phyloP scores from a whole-genome alignment of 1,140 invertebrate genomes.

The Anoplolepis gracilipes region DNA sequence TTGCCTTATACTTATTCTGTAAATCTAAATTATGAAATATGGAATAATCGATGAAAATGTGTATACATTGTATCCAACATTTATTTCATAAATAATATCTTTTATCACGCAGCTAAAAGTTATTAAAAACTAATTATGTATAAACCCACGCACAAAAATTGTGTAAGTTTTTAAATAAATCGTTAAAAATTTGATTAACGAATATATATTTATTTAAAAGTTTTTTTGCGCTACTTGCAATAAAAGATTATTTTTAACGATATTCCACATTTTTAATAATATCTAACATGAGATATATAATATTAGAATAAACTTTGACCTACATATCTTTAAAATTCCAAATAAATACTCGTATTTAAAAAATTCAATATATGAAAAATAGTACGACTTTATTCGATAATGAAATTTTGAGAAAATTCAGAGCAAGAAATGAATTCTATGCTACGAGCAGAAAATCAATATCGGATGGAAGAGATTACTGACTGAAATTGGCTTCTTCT shows the following conservation, averaged over 20 bases:
- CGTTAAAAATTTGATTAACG: too few relatives aligned
- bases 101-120: background rate
- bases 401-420: conserved; percentile 3
- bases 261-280: background rate
- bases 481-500: conserved; percentile 8
- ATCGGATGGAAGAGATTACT: conserved; percentile 1
- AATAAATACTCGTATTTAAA: background rate
- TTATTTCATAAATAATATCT: background rate
- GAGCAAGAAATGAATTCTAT: conserved; percentile 5
- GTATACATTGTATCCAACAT: background rate
- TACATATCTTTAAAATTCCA: background rate
- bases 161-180: too few relatives aligned
- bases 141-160: too few relatives aligned
- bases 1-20: too few relatives aligned
- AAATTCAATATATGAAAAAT: background rate
- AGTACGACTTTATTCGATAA: background rate
- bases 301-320: background rate
- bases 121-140: conserved; percentile 5
- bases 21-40: background rate
- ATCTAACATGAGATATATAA: background rate
- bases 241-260: too few relatives aligned
- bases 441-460: conserved; percentile 14
- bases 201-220: background rate
- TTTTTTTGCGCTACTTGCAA: too few relatives aligned
- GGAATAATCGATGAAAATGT: background rate